Evolutionary conservation across 2,113 vertebrate species (phyloP), one percentile per base, ranked within the genome.

Genomic region (Baryphthengus martii): DNA sequence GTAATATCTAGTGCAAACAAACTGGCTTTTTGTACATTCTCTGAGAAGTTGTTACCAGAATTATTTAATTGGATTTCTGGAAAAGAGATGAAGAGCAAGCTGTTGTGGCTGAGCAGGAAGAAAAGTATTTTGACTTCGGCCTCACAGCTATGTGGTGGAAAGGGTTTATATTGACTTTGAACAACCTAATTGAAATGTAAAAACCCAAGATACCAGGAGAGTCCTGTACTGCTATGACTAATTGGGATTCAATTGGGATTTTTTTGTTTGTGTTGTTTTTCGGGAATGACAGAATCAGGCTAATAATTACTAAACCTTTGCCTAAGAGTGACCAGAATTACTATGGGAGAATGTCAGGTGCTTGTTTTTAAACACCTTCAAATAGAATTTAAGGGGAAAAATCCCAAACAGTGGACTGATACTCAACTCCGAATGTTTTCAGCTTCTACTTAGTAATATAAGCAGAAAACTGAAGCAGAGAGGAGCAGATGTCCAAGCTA

Each of bases 1-100:
- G 7, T 93, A 79, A 91, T 77, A 86, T 94, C 88, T 95, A 68
- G 31, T 90, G 65, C 72, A 56, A 59, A 67, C 76, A 56, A 93
- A 62, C 33, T n/a, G 58, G 59, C 82, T 89, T 26, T n/a, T 78
- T 21, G 4, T 62, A 33, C 4, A 0, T 74, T 88, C 39, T 56
- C 59, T 77, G 59, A 71, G 35, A 75, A 66, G 75, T 73, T 87
- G 13, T 44, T 92, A 73, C 17, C 59, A 71, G 79, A 90, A 86
- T 68, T 26, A 47, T 50, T 90, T 91, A 29, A 90, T 88, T 45
- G 28, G 55, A 47, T 88, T 90, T 77, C 61, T 78, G 84, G 91
- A 83, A 81, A 85, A 23, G 50, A 44, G 29, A 31, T 84, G 75
- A 79, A 66, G 67, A 90, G 45, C 28, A 53, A 65, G 42, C 61